Evolutionary conservation across 2,113 vertebrate species (phyloP).

Genomic region (Kryptolebias marmoratus): DNA sequence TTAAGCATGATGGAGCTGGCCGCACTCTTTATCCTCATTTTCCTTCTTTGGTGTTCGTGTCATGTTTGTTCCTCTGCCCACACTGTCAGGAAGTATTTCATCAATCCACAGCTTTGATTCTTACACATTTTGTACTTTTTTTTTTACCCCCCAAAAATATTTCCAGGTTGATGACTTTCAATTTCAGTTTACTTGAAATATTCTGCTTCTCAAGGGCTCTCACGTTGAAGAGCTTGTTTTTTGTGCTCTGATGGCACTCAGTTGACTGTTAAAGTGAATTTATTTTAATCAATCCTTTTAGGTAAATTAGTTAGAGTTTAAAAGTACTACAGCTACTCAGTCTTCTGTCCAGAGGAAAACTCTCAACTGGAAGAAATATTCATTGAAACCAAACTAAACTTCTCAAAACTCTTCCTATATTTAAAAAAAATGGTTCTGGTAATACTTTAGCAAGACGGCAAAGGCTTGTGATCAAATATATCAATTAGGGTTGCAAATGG

Average conservation of each 20-base stretch:
- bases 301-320: too few relatives aligned
- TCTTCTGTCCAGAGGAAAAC: too few relatives aligned
- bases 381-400: too few relatives aligned
- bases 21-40: constrained; percentile 51
- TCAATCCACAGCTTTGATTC: not conserved
- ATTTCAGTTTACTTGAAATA: not conserved
- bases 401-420: too few relatives aligned
- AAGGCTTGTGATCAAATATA: too few relatives aligned
- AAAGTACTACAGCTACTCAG: not conserved
- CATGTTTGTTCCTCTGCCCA: constrained; percentile 35
- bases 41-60: constrained; percentile 44
- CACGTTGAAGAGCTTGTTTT: not conserved
- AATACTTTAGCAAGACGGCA: too few relatives aligned
- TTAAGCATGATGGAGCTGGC: constrained; percentile 56
- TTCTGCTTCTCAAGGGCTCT: not conserved
- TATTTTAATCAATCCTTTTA: too few relatives aligned
- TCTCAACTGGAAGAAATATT: too few relatives aligned
- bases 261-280: too few relatives aligned
- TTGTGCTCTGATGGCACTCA: not conserved
- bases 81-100: constrained; percentile 16
- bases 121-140: not conserved
- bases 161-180: not conserved
- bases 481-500: too few relatives aligned
- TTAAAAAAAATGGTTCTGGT: too few relatives aligned
- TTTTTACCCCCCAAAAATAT: not conserved